Evolutionary conservation across 2,113 vertebrate species (phyloP), one percentile per base, ranked within the genome.

Genomic region (Aegithalos caudatus): DNA sequence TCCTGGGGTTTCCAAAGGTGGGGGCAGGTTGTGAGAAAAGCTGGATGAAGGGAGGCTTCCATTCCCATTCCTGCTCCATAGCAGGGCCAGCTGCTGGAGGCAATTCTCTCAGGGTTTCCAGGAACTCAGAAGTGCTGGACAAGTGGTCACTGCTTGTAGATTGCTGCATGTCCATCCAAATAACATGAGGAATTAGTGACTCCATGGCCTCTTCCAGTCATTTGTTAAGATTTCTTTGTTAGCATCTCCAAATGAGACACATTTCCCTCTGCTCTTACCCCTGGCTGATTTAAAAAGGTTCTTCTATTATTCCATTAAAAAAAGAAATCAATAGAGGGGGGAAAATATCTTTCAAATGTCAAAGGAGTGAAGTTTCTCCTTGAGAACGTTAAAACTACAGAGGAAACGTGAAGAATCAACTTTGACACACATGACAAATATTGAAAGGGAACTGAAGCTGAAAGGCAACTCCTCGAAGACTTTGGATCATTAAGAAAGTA

Each of bases 371-470:
- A 78, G 14, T 60, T 86, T 72, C 33, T 92, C 61, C 24, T 70
- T 14, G 23, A 61, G 70, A 77, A 66, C 1, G 3, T 51, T 95
- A 42, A 61, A 82, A 45, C 42, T 83, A 16, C 58, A 64, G 85
- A 71, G 67, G 66, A 72, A 95, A 88, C 0, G 2, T 1, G 27
- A 84, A 45, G 89, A 70, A 90, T 72, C 71, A 29, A 72, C 71
- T 86, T 54, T 82, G 93, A 92, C 90, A 81, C 78, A 83, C 71
- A 65, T 88, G 92, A 93, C 83, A 94, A 93, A 94, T 91, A 91
- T 1, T 42, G 51, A 91, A 73, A 94, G 74, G 54, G 78, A 94
- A 56, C 84, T 91, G 64, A 76, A 95, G 81, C 81, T 88, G 74
- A 90, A 76, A 96, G 81, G 79, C 70, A 95, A 15, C 71, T 77